A percentile compares a stretch with the other conserved stretches of the same genome.
These are phyloP conservation scores for Nymphalis io DNA, from an alignment of 1,140 invertebrate genomes.

Conservation along the genomic window DNA sequence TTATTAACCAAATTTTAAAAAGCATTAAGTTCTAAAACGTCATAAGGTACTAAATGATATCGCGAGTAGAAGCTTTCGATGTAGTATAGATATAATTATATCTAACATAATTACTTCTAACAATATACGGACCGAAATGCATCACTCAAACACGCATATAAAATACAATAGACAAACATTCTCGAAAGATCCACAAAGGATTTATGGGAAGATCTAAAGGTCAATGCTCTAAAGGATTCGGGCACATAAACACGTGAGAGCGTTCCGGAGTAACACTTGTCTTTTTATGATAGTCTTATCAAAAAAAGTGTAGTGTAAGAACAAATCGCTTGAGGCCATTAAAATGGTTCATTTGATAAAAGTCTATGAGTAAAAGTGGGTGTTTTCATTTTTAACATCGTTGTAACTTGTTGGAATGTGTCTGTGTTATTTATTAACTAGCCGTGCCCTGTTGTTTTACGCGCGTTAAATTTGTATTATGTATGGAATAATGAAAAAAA, in stretches of 20 bases:
- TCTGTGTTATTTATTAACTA: not conserved
- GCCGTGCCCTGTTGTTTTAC: no score
- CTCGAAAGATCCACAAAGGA: conserved; percentile 13
- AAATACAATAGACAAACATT: conserved; percentile 1
- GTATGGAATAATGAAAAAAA: no score
- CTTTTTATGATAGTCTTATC: conserved; percentile 36
- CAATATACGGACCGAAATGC: not conserved
- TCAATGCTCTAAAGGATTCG: conserved; percentile 27
- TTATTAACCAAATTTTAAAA: no score
- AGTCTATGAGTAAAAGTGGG: not conserved
- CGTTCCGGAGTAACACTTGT: conserved; percentile 23
- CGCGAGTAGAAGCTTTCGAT: no score
- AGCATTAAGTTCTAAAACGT: no score
- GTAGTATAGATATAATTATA: no score
- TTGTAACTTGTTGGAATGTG: not conserved
- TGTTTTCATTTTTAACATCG: no score
- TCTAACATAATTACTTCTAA: no score
- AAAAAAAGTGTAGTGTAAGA: conserved; percentile 23
- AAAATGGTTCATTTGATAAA: conserved; percentile 27
- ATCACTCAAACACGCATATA: not conserved
- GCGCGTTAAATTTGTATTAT: no score
- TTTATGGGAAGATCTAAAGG: conserved; percentile 28
- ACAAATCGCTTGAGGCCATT: conserved; percentile 33
- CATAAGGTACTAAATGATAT: no score
- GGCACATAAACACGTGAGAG: conserved; percentile 35